These are phyloP conservation scores for Morus bassanus DNA, from an alignment of 2,797 vertebrate species.

Conservation along the genomic window DNA sequence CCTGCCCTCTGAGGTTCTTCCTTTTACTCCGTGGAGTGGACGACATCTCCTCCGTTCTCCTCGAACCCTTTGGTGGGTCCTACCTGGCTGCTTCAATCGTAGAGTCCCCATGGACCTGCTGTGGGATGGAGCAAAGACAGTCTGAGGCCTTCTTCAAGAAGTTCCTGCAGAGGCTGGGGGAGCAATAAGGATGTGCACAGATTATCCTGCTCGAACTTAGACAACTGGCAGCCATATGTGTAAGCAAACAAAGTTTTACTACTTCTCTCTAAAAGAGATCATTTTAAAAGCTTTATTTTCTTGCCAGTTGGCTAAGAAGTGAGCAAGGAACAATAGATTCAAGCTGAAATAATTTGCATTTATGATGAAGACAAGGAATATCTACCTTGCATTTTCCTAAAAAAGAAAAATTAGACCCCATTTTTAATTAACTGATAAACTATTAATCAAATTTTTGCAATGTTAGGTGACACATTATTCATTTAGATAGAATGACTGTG, in stretches of 20 bases:
- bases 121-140: not conserved
- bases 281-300: constrained; percentile 74
- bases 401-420: constrained; percentile 83
- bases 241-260: constrained; percentile 66
- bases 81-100: rapidly evolving
- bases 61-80: not conserved
- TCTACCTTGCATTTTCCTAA: constrained; percentile 84
- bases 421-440: constrained; percentile 90
- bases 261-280: constrained; percentile 33
- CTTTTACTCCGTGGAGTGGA: not conserved
- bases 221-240: constrained; percentile 44
- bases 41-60: not conserved
- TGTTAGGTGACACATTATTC: constrained; percentile 88
- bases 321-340: constrained; percentile 79
- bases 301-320: constrained; percentile 75
- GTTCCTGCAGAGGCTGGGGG: not conserved
- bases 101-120: not conserved
- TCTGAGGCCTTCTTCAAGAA: not conserved
- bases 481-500: constrained; percentile 86
- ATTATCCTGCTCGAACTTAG: not conserved
- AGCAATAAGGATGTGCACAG: not conserved
- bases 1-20: not conserved
- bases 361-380: constrained; percentile 84
- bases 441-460: constrained; percentile 88
- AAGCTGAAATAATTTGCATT: constrained; percentile 84